These are phyloP conservation scores for Nematolebias whitei DNA, from an alignment of 2,113 vertebrate genomes.

Conservation along the genomic window DNA sequence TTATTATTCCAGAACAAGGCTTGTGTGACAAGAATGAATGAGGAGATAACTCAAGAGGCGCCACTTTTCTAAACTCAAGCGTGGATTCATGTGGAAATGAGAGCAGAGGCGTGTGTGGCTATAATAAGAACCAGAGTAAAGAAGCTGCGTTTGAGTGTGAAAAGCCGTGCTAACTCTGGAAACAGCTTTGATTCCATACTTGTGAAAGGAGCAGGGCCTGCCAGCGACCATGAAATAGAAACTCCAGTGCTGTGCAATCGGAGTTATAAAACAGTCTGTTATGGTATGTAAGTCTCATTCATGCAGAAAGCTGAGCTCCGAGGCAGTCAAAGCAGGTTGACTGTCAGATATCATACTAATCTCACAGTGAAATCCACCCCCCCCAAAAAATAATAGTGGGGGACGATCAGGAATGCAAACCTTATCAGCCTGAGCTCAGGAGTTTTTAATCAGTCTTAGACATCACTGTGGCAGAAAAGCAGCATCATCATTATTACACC, in stretches of 20 bases:
- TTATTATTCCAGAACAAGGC: conserved; percentile 27
- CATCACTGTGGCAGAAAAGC: conserved; percentile 44
- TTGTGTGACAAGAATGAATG: conserved; percentile 28
- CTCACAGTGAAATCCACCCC: conserved; percentile 43
- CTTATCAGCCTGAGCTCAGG: conserved; percentile 45
- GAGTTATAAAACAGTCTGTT: conserved; percentile 56
- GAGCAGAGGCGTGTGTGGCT: conserved; percentile 32
- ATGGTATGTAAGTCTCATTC: conserved; percentile 62
- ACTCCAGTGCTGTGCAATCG: conserved; percentile 46
- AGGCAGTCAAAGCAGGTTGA: conserved; percentile 43
- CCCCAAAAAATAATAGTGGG: neutral
- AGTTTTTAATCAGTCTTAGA: conserved; percentile 54
- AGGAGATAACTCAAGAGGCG: conserved; percentile 26
- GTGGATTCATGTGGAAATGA: conserved; percentile 42
- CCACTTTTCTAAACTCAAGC: conserved; percentile 48
- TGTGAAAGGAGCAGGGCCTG: conserved; percentile 49
- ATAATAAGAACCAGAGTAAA: conserved; percentile 67
- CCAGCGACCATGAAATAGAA: conserved; percentile 69
- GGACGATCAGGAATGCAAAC: conserved; percentile 37
- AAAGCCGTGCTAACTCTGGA: conserved; percentile 44
- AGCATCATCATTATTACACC: conserved; percentile 36
- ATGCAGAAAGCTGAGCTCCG: conserved; percentile 65
- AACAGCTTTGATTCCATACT: conserved; percentile 48
- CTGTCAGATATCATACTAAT: conserved; percentile 52
- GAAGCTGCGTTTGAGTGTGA: conserved; percentile 46